Evolutionary conservation across 2,797 vertebrate species (phyloP).

Genomic region (Iguana delicatissima): DNA sequence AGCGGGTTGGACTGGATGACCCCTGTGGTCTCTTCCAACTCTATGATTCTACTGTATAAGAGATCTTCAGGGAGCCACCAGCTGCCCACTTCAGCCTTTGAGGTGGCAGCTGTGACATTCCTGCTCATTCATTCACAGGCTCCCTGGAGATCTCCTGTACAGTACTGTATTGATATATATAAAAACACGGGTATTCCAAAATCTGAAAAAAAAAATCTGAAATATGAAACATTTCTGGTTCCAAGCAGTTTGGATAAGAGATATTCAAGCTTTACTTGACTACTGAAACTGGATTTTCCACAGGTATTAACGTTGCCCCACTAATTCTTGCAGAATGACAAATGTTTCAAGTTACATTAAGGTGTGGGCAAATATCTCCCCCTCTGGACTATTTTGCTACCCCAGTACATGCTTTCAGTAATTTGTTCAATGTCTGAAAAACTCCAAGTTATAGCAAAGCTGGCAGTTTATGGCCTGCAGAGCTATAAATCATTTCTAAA

Average conservation of each 20-base stretch:
- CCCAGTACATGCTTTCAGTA: slow-evolving; percentile 66
- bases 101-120: no score
- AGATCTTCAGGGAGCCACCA: no score
- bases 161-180: no score
- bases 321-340: slow-evolving; percentile 39
- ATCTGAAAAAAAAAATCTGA: no score
- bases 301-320: slow-evolving; percentile 15
- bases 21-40: no score
- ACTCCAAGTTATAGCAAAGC: slow-evolving; percentile 74
- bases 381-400: neutral
- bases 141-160: no score
- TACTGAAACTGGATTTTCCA: slow-evolving; percentile 18
- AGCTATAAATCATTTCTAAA: slow-evolving; percentile 83
- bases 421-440: slow-evolving; percentile 76
- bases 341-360: slow-evolving; percentile 41
- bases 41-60: no score
- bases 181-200: no score
- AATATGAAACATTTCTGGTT: no score
- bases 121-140: no score
- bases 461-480: slow-evolving; percentile 77
- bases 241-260: neutral
- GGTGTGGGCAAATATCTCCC: neutral
- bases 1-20: no score
- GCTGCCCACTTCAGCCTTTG: no score
- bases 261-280: neutral